These are phyloP conservation scores for Pterocles gutturalis DNA, from an alignment of 2,113 vertebrate genomes.

Conservation along the genomic window DNA sequence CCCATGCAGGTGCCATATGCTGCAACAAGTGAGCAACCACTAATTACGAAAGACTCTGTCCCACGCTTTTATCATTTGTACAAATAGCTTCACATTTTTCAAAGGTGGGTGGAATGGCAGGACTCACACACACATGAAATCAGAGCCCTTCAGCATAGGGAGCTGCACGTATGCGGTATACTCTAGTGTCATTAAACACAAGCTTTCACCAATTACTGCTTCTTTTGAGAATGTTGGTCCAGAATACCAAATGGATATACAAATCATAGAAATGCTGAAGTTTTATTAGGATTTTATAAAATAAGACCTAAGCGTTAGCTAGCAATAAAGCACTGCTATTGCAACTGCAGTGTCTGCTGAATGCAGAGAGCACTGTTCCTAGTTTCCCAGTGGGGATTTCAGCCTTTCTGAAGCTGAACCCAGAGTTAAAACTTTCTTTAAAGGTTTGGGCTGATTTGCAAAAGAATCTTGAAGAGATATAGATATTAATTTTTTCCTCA, in stretches of 20 bases:
- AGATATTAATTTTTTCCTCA: neutral
- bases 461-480: neutral
- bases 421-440: neutral
- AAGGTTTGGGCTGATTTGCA: neutral
- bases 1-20: neutral
- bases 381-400: neutral
- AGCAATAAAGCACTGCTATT: neutral
- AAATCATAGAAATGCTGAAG: neutral
- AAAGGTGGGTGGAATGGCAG: neutral
- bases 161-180: accelerated
- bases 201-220: neutral
- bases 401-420: neutral
- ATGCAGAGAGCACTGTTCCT: neutral
- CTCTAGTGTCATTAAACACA: neutral
- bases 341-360: neutral
- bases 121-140: neutral
- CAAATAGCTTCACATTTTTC: neutral
- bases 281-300: neutral
- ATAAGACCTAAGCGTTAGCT: neutral
- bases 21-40: neutral
- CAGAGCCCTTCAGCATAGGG: neutral
- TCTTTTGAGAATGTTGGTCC: neutral
- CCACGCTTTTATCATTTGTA: neutral
- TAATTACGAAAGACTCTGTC: neutral
- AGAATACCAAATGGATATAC: neutral